phyloP scores from a whole-genome alignment of 2,797 vertebrate species.

The Knipowitschia caucasica region DNA sequence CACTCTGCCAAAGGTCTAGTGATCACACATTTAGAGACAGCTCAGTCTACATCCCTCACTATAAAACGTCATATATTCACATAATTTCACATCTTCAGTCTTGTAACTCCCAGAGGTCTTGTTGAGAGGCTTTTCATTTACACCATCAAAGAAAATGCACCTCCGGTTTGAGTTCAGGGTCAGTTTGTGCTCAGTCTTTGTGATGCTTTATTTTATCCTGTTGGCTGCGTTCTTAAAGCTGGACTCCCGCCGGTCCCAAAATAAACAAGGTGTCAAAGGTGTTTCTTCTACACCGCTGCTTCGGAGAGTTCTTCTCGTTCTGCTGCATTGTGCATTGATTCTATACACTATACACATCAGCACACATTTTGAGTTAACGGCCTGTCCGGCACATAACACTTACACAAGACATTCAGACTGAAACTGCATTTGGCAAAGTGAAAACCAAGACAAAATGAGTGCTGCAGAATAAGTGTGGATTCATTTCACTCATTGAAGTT shows the following conservation, averaged over 20 bases:
- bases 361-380: not conserved
- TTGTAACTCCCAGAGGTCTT: constrained; percentile 11
- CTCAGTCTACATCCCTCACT: constrained; percentile 3
- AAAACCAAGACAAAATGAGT: not conserved
- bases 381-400: no score
- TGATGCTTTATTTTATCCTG: constrained; percentile 36
- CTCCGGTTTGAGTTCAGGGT: constrained; percentile 28
- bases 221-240: constrained; percentile 25
- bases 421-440: no score
- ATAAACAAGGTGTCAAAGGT: constrained; percentile 29
- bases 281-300: constrained; percentile 18
- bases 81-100: constrained; percentile 18
- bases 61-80: constrained; percentile 18
- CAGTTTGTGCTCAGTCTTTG: constrained; percentile 8
- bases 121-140: constrained; percentile 36
- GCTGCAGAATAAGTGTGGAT: not conserved
- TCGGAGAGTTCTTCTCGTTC: not conserved
- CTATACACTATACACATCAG: not conserved
- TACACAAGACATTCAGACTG: no score
- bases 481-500: not conserved
- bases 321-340: not conserved
- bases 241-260: constrained; percentile 25
- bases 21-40: not conserved
- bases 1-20: not conserved
- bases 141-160: constrained; percentile 47